phyloP scores from a whole-genome alignment of 2,888 invertebrate species.

The Leptopterna dolabrata region DNA sequence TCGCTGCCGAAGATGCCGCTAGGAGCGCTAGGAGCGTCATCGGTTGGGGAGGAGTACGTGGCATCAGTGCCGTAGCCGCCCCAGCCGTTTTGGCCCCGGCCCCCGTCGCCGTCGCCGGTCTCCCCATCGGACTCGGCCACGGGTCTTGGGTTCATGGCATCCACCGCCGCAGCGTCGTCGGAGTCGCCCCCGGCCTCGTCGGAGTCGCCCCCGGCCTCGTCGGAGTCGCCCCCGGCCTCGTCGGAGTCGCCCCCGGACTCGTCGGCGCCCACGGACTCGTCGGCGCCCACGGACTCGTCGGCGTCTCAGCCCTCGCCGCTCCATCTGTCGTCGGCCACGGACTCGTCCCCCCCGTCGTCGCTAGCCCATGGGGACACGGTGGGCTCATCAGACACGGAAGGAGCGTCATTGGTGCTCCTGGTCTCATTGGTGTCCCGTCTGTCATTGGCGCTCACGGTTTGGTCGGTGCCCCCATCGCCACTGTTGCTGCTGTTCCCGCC shows the following conservation, averaged over 20 bases:
- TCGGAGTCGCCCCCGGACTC: background rate
- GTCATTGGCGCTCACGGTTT: background rate
- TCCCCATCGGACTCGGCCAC: background rate
- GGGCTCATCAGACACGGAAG: constrained; percentile 30
- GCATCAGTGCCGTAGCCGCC: background rate
- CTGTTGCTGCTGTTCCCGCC: background rate
- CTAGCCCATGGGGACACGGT: background rate
- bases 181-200: background rate
- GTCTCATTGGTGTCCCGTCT: background rate
- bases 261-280: constrained; percentile 10
- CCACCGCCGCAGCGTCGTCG: constrained; percentile 39
- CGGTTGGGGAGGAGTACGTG: constrained; percentile 13
- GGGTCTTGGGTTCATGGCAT: constrained; percentile 30
- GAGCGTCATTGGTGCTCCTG: constrained; percentile 17
- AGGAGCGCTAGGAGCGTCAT: constrained; percentile 45
- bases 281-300: background rate
- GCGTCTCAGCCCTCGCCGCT: background rate
- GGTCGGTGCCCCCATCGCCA: background rate
- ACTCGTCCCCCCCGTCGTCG: constrained; percentile 5
- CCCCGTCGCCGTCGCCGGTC: background rate
- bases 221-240: background rate
- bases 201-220: constrained; percentile 1
- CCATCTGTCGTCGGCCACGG: background rate
- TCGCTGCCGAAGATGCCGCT: constrained; percentile 44
- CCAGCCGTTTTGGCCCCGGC: constrained; percentile 20